phyloP scores from a whole-genome alignment of 2,888 invertebrate species.

The Alloscopus bannaensis region DNA sequence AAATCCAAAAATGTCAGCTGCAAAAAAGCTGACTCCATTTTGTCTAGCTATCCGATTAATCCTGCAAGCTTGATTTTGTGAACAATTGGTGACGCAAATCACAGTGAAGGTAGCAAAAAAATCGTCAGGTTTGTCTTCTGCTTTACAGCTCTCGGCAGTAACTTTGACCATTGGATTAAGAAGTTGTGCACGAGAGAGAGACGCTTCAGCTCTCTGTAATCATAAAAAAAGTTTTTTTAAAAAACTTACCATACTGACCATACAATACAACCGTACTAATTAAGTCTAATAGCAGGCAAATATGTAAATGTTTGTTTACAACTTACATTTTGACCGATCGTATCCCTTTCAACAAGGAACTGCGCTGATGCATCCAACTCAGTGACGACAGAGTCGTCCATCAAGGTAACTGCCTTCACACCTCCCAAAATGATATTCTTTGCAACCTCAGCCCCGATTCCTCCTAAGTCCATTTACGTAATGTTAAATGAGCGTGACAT shows the following conservation, averaged over 20 bases:
- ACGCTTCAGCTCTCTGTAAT: constrained; percentile 87
- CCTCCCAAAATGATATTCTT: constrained; percentile 97
- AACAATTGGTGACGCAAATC: constrained; percentile 84
- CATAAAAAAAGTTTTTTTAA: constrained; percentile 59
- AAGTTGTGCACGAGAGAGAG: constrained; percentile 85
- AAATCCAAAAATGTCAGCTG: constrained; percentile 94
- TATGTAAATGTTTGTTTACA: neutral
- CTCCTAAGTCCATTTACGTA: too few relatives aligned
- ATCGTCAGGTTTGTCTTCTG: constrained; percentile 83
- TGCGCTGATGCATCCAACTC: constrained; percentile 87
- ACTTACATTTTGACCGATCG: constrained; percentile 85
- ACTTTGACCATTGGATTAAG: constrained; percentile 97
- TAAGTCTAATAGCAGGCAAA: neutral
- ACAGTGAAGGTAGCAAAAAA: constrained; percentile 88
- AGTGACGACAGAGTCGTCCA: constrained; percentile 86
- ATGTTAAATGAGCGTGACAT: too few relatives aligned
- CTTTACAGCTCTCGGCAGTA: constrained; percentile 75
- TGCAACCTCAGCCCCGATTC: constrained; percentile 95
- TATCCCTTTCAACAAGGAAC: constrained; percentile 85
- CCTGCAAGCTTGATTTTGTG: constrained; percentile 83
- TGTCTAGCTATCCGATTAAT: constrained; percentile 87
- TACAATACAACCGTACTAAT: too few relatives aligned
- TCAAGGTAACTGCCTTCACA: constrained; percentile 89
- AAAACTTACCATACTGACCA: too few relatives aligned
- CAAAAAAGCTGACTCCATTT: constrained; percentile 87